Conservation (phyloP, 2,888 invertebrate genomes). For the Lasioglossum morio region DNA sequence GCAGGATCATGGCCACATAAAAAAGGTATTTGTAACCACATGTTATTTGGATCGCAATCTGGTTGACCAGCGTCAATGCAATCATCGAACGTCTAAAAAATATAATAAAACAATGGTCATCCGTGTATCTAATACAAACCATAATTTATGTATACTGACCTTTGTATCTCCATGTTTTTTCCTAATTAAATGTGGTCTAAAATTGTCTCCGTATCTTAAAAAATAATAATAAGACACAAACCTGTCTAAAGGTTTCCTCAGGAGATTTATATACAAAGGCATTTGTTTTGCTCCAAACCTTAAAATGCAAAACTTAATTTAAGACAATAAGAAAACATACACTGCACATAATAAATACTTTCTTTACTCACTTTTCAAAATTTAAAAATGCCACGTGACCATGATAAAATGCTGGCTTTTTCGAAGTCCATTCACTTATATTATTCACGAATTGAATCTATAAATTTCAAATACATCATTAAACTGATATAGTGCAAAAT, state of each 20-base stretch:
- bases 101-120: not conserved
- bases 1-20: conserved; percentile 98
- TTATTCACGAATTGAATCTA: conserved; percentile 93
- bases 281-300: conserved; percentile 93
- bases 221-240: conserved; percentile 99
- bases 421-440: conserved; percentile 94
- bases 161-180: conserved; percentile 98
- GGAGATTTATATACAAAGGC: conserved; percentile 97
- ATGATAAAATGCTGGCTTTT: conserved; percentile 98
- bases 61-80: conserved; percentile 94
- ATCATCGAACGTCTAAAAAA: conserved; percentile 96
- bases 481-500: not conserved
- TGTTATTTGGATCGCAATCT: conserved; percentile 97
- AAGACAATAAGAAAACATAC: conserved; percentile 28
- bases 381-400: conserved; percentile 99
- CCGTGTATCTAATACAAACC: not conserved
- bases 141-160: conserved; percentile 83
- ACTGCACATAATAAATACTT: conserved; percentile 14
- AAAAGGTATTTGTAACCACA: conserved; percentile 99
- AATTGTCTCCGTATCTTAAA: conserved; percentile 98
- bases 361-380: conserved; percentile 92
- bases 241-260: conserved; percentile 97
- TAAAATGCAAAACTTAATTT: conserved; percentile 76
- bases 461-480: conserved; percentile 10
- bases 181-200: conserved; percentile 96